Evolutionary conservation across 35 echinoderm and acorn worm species (phyloP).

Genomic region (Antedon bifida): DNA sequence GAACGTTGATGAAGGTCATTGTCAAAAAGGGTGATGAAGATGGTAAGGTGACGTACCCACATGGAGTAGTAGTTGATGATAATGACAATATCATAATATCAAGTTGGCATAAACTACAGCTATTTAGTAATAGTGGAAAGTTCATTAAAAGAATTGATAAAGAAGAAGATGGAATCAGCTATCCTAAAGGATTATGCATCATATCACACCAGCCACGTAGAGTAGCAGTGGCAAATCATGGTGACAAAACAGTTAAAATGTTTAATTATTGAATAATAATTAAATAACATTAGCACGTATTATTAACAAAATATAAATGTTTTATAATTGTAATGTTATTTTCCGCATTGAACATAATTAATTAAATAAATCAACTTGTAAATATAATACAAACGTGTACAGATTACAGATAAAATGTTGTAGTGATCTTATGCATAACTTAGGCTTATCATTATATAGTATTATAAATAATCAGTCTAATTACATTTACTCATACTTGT

Average conservation of each 20-base stretch:
- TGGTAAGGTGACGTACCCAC: neutral
- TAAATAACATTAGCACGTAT: too few species aligned
- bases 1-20: neutral
- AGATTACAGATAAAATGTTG: too few species aligned
- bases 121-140: neutral
- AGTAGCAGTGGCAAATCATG: neutral
- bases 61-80: neutral
- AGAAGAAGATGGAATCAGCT: neutral
- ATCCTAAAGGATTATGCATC: neutral
- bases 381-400: too few species aligned
- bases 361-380: too few species aligned
- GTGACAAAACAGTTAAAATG: neutral
- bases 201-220: neutral
- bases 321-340: too few species aligned
- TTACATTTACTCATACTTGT: too few species aligned
- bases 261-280: neutral
- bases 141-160: neutral
- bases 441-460: too few species aligned
- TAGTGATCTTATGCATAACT: too few species aligned
- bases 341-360: too few species aligned
- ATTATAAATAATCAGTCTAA: too few species aligned
- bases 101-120: neutral
- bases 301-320: too few species aligned
- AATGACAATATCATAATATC: neutral
- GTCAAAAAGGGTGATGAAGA: neutral